phyloP scores from a whole-genome alignment of 2,113 vertebrate genomes.

The Prionailurus viverrinus region DNA sequence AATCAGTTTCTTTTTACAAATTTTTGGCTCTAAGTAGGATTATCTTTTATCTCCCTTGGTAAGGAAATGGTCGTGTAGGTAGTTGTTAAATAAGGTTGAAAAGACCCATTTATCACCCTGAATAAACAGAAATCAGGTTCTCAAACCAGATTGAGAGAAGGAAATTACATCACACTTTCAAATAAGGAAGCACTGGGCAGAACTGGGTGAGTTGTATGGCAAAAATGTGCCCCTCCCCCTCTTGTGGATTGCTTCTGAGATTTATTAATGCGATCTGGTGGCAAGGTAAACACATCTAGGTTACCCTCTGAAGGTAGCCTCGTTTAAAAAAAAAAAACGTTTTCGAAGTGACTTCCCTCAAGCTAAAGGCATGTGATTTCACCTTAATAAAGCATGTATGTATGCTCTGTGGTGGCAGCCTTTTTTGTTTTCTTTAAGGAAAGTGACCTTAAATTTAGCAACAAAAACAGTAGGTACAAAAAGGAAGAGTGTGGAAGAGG shows the following conservation, averaged over 20 bases:
- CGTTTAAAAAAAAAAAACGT: not conserved
- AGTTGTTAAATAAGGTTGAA: conserved; percentile 66
- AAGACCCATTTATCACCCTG: conserved; percentile 75
- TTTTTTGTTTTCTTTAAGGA: not conserved
- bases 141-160: conserved; percentile 83
- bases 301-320: conserved; percentile 82
- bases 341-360: not conserved
- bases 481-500: not conserved
- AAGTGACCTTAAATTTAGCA: conserved; percentile 19
- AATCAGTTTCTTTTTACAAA: not conserved
- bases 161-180: conserved; percentile 89
- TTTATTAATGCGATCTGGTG: conserved; percentile 85
- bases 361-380: not conserved
- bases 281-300: conserved; percentile 86
- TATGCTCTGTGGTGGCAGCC: not conserved
- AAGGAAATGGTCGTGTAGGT: conserved; percentile 57
- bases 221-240: conserved; percentile 89
- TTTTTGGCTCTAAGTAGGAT: not conserved
- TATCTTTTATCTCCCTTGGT: not conserved
- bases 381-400: not conserved
- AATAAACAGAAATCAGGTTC: conserved; percentile 86
- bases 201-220: conserved; percentile 85
- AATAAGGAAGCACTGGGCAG: conserved; percentile 88
- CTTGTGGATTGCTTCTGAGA: conserved; percentile 84
- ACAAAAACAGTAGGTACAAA: not conserved